These are phyloP conservation scores for Syngnathus floridae DNA, from an alignment of 2,113 vertebrate genomes.

Conservation along the genomic window DNA sequence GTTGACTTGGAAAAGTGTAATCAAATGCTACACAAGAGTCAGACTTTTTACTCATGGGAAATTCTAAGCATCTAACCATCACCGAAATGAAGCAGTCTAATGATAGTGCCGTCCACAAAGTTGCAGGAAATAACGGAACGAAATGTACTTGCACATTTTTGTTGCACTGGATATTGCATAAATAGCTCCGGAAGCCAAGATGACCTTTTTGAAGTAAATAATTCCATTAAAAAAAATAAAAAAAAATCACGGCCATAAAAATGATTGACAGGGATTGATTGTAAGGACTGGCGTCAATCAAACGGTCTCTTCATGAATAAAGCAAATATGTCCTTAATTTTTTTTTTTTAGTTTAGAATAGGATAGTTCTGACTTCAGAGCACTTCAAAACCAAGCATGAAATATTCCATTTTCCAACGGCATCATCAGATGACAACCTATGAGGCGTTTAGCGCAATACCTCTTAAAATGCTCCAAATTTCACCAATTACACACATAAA, in stretches of 20 bases:
- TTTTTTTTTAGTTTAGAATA: not conserved
- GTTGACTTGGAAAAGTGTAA: not conserved
- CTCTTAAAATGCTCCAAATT: conserved; percentile 38
- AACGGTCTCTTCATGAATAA: not conserved
- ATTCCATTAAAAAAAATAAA: not conserved
- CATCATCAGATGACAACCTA: conserved; percentile 45
- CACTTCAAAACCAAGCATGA: not conserved
- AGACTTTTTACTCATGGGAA: not conserved
- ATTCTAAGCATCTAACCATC: not conserved
- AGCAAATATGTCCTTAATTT: not conserved
- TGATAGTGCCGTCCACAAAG: not conserved
- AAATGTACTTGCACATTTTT: not conserved
- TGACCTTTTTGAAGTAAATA: not conserved
- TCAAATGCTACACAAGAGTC: not conserved
- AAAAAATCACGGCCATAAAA: not conserved
- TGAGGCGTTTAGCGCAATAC: conserved; percentile 31
- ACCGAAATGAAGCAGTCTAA: not conserved
- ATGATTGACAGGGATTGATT: not conserved
- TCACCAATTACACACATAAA: conserved; percentile 21
- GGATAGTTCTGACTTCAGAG: not conserved
- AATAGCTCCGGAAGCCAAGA: not conserved
- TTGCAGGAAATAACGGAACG: not conserved
- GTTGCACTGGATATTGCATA: not conserved
- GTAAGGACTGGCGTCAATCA: not conserved
- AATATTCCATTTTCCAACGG: conserved; percentile 20